phyloP scores from a whole-genome alignment of 2,888 invertebrate genomes.

The Cotesia congregata region DNA sequence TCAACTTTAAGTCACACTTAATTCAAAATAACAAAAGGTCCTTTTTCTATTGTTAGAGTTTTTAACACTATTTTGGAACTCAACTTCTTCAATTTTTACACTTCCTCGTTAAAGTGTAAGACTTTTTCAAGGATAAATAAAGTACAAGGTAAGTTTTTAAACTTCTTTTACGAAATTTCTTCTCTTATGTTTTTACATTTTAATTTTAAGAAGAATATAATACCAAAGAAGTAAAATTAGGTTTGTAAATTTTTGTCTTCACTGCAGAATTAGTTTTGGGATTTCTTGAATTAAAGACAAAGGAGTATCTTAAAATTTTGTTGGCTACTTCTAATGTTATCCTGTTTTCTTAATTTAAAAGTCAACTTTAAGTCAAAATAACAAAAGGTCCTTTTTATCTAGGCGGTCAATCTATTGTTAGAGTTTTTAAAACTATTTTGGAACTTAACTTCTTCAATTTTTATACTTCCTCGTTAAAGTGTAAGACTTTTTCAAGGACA shows the following conservation, averaged over 20 bases:
- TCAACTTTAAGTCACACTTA: neutral
- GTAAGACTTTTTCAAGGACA: neutral
- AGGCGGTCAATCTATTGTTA: neutral
- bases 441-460: neutral
- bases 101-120: neutral
- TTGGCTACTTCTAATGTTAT: neutral
- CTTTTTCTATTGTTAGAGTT: neutral
- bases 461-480: neutral
- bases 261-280: too few relatives aligned
- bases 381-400: neutral
- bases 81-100: neutral
- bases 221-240: too few relatives aligned
- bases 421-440: neutral
- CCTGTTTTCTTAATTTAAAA: neutral
- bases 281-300: too few relatives aligned
- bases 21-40: neutral
- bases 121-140: neutral
- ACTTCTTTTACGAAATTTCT: too few relatives aligned
- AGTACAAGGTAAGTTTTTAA: too few relatives aligned
- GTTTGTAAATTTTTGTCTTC: too few relatives aligned
- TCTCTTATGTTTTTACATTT: too few relatives aligned
- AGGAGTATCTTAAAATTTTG: neutral
- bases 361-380: neutral
- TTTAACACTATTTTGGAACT: neutral
- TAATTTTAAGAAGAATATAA: too few relatives aligned